These are phyloP conservation scores for Anastrepha ludens DNA, from an alignment of 1,140 invertebrate species.

Conservation along the genomic window DNA sequence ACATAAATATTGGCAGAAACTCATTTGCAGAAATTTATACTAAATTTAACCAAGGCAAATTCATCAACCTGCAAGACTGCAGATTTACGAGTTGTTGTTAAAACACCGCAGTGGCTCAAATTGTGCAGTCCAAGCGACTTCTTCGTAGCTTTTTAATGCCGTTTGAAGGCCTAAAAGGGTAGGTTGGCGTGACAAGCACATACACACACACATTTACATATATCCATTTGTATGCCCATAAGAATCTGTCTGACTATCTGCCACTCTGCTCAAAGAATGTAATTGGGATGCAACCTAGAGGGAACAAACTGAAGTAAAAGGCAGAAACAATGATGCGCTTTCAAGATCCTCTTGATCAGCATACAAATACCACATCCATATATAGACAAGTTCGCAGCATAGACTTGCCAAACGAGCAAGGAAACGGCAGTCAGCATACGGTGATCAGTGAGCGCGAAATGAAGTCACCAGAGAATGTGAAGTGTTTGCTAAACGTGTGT, in stretches of 20 bases:
- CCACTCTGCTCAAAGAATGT: neutral
- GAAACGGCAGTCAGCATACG: neutral
- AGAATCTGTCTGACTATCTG: neutral
- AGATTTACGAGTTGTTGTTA: neutral
- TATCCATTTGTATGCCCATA: neutral
- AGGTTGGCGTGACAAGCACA: neutral
- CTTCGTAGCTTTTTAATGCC: no score
- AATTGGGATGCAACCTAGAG: neutral
- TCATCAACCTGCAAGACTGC: neutral
- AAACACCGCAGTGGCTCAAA: neutral
- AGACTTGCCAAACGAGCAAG: neutral
- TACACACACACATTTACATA: neutral
- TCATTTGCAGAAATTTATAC: constrained; percentile 26
- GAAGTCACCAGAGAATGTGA: neutral
- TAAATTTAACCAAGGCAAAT: neutral
- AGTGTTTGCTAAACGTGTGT: neutral
- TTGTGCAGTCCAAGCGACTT: neutral
- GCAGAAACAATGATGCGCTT: neutral
- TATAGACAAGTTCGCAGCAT: neutral
- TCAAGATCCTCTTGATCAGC: neutral
- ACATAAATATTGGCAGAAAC: neutral
- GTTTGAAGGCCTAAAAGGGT: neutral
- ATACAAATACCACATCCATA: neutral
- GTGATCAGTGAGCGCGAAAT: neutral
- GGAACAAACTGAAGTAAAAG: neutral